Conservation (phyloP, 1,140 invertebrate genomes). For the Hirudo medicinalis region DNA sequence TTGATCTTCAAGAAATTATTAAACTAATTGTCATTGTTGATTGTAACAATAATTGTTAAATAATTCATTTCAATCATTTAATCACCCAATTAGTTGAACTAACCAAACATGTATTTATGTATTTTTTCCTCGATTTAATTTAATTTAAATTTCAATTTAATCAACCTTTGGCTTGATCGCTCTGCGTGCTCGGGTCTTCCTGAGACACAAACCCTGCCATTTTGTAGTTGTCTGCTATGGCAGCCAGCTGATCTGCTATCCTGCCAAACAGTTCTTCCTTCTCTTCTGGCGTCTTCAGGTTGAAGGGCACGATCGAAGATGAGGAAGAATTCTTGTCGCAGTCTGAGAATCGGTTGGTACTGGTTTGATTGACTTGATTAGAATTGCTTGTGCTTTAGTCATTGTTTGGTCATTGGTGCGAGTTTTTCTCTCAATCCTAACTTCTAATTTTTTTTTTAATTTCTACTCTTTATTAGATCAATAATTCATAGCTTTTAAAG, state of each 20-base stretch:
- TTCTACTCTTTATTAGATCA: too few species aligned
- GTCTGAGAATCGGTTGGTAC: too few species aligned
- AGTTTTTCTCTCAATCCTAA: too few species aligned
- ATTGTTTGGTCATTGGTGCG: too few species aligned
- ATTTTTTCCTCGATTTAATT: background rate
- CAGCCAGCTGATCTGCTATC: conserved; percentile 22
- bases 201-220: conserved; percentile 11
- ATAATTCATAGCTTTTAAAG: too few species aligned
- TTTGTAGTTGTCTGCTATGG: conserved; percentile 24
- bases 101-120: too few species aligned
- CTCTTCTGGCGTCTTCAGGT: conserved; percentile 19
- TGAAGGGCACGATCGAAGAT: conserved; percentile 17
- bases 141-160: background rate
- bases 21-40: background rate
- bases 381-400: too few species aligned
- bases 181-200: background rate
- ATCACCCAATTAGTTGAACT: too few species aligned
- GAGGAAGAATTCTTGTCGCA: background rate
- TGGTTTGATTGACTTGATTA: too few species aligned
- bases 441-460: too few species aligned
- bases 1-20: too few species aligned
- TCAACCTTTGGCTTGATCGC: background rate
- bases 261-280: conserved; percentile 23
- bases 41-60: background rate
- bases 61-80: too few species aligned